These are phyloP conservation scores for Zosterops japonicus DNA, from an alignment of 2,113 vertebrate genomes.

Conservation along the genomic window DNA sequence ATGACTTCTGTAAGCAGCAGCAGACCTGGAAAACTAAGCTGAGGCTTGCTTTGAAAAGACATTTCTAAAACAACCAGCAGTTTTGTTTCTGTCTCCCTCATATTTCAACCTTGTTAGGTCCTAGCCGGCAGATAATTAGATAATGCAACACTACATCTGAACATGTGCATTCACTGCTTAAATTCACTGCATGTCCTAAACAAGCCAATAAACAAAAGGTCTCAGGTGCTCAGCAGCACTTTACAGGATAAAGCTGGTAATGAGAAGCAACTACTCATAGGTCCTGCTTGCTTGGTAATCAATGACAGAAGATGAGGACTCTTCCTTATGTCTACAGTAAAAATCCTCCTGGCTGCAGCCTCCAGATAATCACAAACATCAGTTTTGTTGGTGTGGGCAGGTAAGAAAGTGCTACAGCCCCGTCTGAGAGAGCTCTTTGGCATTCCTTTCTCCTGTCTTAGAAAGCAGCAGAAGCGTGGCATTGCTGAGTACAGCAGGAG, in stretches of 20 bases:
- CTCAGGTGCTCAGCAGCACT: not conserved
- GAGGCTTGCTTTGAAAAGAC: not conserved
- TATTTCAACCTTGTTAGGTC: not conserved
- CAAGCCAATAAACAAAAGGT: not conserved
- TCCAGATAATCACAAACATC: not conserved
- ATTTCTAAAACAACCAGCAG: not conserved
- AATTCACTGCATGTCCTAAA: not conserved
- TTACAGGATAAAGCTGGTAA: not conserved
- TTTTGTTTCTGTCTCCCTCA: not conserved
- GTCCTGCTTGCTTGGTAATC: accelerated
- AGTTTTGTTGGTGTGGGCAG: not conserved
- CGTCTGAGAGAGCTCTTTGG: not conserved
- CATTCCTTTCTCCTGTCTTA: not conserved
- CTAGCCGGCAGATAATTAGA: not conserved
- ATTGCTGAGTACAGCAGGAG: not conserved
- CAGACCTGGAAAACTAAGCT: not conserved
- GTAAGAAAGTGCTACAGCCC: not conserved
- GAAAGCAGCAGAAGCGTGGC: not conserved
- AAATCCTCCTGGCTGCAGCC: not conserved
- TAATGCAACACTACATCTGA: not conserved
- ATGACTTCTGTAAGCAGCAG: not conserved
- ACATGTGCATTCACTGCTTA: not conserved
- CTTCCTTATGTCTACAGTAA: not conserved
- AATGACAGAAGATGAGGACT: not conserved
- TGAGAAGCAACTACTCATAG: not conserved